Evolutionary conservation across 1,140 invertebrate species (phyloP).

Genomic region (Lycorma delicatula): DNA sequence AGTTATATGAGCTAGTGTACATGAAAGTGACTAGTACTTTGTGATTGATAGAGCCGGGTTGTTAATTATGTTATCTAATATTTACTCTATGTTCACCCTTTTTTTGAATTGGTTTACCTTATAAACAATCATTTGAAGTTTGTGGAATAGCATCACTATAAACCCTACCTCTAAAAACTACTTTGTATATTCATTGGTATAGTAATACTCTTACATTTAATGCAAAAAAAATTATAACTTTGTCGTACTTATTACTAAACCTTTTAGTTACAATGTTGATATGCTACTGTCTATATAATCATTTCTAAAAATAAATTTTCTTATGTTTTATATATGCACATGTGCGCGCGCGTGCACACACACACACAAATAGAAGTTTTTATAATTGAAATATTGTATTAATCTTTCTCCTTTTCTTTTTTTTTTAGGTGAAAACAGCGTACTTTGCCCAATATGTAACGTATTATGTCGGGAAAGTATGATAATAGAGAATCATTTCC

Average conservation of each 20-base stretch:
- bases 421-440: background rate
- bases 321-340: background rate
- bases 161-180: no score
- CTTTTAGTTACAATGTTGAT: background rate
- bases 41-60: no score
- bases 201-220: no score
- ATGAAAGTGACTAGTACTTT: no score
- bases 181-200: no score
- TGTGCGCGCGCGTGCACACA: background rate
- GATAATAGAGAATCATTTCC: constrained; percentile 69
- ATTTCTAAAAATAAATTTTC: background rate
- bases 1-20: no score
- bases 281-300: background rate
- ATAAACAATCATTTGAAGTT: no score
- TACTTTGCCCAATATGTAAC: constrained; percentile 48
- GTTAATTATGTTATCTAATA: no score
- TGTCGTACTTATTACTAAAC: background rate
- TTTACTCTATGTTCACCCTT: no score
- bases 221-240: no score
- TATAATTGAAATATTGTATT: background rate
- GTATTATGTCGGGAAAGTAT: constrained; percentile 49
- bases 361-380: background rate
- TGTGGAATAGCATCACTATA: no score
- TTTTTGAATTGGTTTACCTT: no score
- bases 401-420: background rate